Evolutionary conservation across 2,888 invertebrate genomes (phyloP).

Genomic region (Epinotia demarniana): DNA sequence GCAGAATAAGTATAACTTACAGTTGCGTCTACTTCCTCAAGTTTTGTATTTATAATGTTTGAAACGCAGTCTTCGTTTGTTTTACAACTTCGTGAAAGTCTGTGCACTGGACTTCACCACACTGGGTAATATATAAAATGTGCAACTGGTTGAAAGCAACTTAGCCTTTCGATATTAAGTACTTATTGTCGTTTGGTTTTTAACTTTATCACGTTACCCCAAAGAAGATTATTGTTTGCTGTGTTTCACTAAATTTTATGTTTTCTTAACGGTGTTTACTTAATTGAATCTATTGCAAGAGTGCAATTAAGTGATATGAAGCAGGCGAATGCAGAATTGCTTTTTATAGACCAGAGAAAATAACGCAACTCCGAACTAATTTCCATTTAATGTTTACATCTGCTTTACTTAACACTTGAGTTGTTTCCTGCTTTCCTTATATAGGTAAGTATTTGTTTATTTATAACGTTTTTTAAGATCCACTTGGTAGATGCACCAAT

Average conservation of each 20-base stretch:
- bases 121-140: conserved; percentile 26
- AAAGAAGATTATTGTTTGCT: neutral
- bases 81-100: conserved; percentile 31
- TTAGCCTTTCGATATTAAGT: neutral
- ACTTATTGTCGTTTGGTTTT: neutral
- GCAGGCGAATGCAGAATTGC: conserved; percentile 4
- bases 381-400: conserved; percentile 2
- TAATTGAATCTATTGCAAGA: conserved; percentile 16
- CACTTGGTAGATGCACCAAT: too few relatives aligned
- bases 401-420: neutral
- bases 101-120: conserved; percentile 25
- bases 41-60: too few relatives aligned
- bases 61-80: too few relatives aligned
- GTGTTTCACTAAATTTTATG: neutral
- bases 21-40: too few relatives aligned
- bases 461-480: too few relatives aligned
- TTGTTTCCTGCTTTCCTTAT: neutral
- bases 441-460: too few relatives aligned
- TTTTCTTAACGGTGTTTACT: neutral
- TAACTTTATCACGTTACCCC: neutral
- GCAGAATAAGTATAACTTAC: too few relatives aligned
- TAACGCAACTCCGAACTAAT: conserved; percentile 4
- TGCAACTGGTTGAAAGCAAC: neutral
- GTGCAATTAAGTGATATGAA: conserved; percentile 28
- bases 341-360: conserved; percentile 21